Percentiles rank a stretch among this genome's conserved stretches.
These are phyloP conservation scores for Dicyrtoma fusca DNA, from an alignment of 2,888 invertebrate genomes.

Conservation along the genomic window DNA sequence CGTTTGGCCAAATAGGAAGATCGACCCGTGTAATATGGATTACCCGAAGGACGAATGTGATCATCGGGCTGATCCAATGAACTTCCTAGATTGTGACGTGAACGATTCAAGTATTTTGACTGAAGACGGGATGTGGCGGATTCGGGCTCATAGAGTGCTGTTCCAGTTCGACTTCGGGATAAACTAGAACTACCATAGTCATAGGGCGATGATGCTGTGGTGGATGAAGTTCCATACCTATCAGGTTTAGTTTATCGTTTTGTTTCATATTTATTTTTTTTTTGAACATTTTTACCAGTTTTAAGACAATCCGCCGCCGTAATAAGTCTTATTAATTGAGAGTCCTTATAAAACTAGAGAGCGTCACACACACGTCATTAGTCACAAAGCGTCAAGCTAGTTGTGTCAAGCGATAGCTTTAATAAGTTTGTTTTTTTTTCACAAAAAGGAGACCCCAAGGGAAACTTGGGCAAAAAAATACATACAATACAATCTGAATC, in stretches of 20 bases:
- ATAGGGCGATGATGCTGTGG: constrained; percentile 46
- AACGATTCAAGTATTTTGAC: constrained; percentile 57
- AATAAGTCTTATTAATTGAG: no score
- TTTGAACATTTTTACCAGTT: no score
- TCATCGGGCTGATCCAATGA: constrained; percentile 55
- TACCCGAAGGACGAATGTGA: constrained; percentile 38
- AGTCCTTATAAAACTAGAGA: no score
- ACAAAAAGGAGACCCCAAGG: no score
- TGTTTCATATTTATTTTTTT: not conserved
- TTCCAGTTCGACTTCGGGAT: constrained; percentile 53
- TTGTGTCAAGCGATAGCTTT: no score
- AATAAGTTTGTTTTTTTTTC: no score
- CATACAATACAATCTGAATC: no score
- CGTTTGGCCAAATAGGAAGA: constrained; percentile 54
- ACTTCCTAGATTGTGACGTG: constrained; percentile 56
- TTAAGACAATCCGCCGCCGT: no score
- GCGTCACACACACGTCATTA: no score
- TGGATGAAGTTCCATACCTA: constrained; percentile 38
- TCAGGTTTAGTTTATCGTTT: not conserved
- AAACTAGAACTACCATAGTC: constrained; percentile 53
- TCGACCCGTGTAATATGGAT: constrained; percentile 49
- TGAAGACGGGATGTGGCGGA: constrained; percentile 50
- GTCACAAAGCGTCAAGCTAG: no score
- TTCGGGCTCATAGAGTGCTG: constrained; percentile 54
- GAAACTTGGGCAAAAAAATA: no score